These are phyloP conservation scores for Drosophila truncata DNA, from an alignment of 1,140 invertebrate genomes.

Conservation along the genomic window DNA sequence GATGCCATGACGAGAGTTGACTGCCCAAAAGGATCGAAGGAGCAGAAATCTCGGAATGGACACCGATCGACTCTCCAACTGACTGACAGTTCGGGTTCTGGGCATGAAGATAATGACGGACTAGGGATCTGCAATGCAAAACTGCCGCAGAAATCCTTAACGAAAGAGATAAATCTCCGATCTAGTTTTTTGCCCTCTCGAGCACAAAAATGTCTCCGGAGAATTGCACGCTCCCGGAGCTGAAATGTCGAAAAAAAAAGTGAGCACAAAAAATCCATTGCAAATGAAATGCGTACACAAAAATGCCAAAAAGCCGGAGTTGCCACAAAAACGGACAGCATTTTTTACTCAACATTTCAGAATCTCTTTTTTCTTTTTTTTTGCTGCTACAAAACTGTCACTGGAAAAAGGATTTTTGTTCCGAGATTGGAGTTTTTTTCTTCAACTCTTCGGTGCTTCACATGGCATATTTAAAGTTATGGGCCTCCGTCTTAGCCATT, in stretches of 20 bases:
- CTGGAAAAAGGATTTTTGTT: constrained; percentile 63
- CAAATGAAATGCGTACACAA: constrained; percentile 67
- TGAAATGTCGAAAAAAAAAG: constrained; percentile 37
- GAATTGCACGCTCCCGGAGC: constrained; percentile 75
- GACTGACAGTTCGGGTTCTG: constrained; percentile 32
- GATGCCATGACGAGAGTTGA: constrained; percentile 77
- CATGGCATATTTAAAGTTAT: constrained; percentile 78
- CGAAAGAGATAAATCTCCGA: constrained; percentile 81
- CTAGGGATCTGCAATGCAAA: constrained; percentile 78
- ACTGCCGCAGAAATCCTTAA: constrained; percentile 74
- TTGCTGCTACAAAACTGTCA: constrained; percentile 56
- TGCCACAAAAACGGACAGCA: constrained; percentile 31
- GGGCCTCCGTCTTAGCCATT: constrained; percentile 73
- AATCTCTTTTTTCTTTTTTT: background rate
- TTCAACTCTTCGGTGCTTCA: constrained; percentile 27
- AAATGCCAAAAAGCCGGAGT: constrained; percentile 59
- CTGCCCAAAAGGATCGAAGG: constrained; percentile 55
- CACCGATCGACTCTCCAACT: constrained; percentile 21
- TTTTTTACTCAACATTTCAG: constrained; percentile 50
- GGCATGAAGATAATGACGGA: constrained; percentile 67
- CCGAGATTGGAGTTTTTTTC: constrained; percentile 26
- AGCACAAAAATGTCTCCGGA: constrained; percentile 70
- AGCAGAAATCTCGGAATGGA: constrained; percentile 28
- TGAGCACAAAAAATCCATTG: constrained; percentile 37
- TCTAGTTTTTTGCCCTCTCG: constrained; percentile 73